phyloP scores from a whole-genome alignment of 2,888 invertebrate genomes.

The Limenitis camilla region DNA sequence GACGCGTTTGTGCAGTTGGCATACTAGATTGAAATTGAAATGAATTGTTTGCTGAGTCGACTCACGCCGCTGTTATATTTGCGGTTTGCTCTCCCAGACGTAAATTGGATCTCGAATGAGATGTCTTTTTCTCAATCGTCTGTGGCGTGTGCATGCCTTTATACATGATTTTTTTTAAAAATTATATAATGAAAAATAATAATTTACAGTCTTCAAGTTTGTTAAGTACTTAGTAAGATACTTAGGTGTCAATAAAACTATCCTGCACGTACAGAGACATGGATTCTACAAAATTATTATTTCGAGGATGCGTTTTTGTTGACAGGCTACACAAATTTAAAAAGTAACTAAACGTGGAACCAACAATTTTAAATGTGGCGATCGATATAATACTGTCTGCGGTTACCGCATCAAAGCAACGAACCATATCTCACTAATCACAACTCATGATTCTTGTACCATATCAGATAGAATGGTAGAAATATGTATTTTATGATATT shows the following conservation, averaged over 20 bases:
- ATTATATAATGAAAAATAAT: too few relatives aligned
- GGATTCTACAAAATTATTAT: too few relatives aligned
- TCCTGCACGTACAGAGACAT: too few relatives aligned
- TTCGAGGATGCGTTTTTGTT: too few relatives aligned
- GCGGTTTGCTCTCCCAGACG: slow-evolving; percentile 47
- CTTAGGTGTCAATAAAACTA: too few relatives aligned
- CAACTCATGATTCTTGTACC: slow-evolving; percentile 23
- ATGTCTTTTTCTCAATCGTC: slow-evolving; percentile 35
- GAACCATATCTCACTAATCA: slow-evolving; percentile 28
- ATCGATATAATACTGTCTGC: slow-evolving; percentile 13
- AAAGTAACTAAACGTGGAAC: too few relatives aligned
- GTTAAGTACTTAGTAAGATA: too few relatives aligned
- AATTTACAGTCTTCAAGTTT: too few relatives aligned
- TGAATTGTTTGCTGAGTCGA: slow-evolving; percentile 63
- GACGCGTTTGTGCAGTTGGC: slow-evolving; percentile 34
- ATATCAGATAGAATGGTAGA: slow-evolving; percentile 48
- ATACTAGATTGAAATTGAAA: slow-evolving; percentile 58
- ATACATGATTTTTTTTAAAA: not conserved
- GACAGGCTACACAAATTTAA: too few relatives aligned
- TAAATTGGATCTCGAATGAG: slow-evolving; percentile 62
- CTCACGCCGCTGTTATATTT: slow-evolving; percentile 43
- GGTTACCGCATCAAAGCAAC: slow-evolving; percentile 22
- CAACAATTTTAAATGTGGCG: too few relatives aligned
- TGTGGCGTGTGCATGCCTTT: not conserved
- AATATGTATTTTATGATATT: slow-evolving; percentile 51